Conservation (phyloP, 2,797 vertebrate species). For the Schizopygopsis pylzovi region DNA sequence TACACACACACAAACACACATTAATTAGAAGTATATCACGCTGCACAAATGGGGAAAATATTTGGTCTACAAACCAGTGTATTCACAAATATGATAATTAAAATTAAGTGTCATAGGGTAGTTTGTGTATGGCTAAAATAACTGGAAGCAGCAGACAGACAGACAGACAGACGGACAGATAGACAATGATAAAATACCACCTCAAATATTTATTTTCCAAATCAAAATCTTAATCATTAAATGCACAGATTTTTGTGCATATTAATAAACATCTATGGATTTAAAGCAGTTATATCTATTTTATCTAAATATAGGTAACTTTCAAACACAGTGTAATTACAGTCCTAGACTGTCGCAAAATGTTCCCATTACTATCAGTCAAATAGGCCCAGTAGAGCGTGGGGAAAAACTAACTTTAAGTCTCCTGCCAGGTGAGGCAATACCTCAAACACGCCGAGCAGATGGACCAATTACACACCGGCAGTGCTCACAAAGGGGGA, state of each 20-base stretch:
- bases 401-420: conserved; percentile 52
- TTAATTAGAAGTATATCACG: no score
- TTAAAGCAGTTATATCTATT: not conserved
- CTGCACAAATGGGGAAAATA: no score
- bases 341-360: conserved; percentile 45
- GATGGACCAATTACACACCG: conserved; percentile 63
- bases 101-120: no score
- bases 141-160: not conserved
- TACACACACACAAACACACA: no score
- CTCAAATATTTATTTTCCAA: not conserved
- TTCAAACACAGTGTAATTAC: conserved; percentile 26
- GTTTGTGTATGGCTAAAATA: no score
- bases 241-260: not conserved
- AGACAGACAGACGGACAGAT: not conserved
- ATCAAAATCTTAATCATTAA: not conserved
- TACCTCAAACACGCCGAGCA: conserved; percentile 59
- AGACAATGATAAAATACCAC: not conserved
- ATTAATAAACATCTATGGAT: not conserved
- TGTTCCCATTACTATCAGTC: conserved; percentile 58
- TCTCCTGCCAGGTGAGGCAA: conserved; percentile 60
- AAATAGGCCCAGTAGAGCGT: conserved; percentile 52
- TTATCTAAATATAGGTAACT: conserved; percentile 5
- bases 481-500: conserved; percentile 55
- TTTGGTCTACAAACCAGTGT: no score
- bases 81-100: no score